Conservation (phyloP, 2,888 invertebrate genomes). For the Hesperia comma region DNA sequence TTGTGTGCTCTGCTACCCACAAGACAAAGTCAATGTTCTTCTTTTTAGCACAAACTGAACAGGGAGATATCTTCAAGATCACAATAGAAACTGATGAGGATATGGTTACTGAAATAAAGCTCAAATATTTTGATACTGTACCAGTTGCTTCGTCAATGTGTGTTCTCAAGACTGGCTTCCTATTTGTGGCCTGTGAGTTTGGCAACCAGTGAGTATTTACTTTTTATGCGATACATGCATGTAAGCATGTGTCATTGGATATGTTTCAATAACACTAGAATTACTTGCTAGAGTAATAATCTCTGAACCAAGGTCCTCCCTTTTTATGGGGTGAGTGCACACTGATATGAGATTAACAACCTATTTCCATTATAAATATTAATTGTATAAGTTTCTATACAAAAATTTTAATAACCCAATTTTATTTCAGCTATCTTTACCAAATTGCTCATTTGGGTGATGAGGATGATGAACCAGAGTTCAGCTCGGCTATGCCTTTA, state of each 20-base stretch:
- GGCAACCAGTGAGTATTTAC: constrained; percentile 97
- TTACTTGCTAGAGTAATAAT: constrained; percentile 74
- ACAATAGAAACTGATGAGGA: constrained; percentile 98
- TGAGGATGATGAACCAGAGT: constrained; percentile 99
- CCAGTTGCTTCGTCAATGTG: constrained; percentile 98
- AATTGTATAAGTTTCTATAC: background rate
- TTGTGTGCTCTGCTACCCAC: constrained; percentile 99
- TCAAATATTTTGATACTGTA: constrained; percentile 99
- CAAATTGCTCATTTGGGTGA: constrained; percentile 99
- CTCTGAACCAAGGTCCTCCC: constrained; percentile 87
- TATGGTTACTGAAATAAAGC: constrained; percentile 98
- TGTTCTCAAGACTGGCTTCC: constrained; percentile 98
- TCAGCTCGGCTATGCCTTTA: constrained; percentile 98
- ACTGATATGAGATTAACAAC: constrained; percentile 83
- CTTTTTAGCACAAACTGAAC: constrained; percentile 99
- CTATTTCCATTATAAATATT: background rate
- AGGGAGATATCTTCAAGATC: constrained; percentile 95
- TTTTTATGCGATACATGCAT: constrained; percentile 47
- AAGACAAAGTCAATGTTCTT: constrained; percentile 99
- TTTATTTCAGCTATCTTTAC: constrained; percentile 92
- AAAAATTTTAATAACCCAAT: background rate
- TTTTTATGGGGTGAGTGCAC: constrained; percentile 80
- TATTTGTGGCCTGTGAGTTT: constrained; percentile 99
- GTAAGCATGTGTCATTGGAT: constrained; percentile 56
- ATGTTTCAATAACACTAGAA: constrained; percentile 55